Percentiles rank a stretch among this genome's conserved stretches.
These are phyloP conservation scores for Clusia tigrina DNA, from an alignment of 2,888 invertebrate genomes.

Conservation along the genomic window DNA sequence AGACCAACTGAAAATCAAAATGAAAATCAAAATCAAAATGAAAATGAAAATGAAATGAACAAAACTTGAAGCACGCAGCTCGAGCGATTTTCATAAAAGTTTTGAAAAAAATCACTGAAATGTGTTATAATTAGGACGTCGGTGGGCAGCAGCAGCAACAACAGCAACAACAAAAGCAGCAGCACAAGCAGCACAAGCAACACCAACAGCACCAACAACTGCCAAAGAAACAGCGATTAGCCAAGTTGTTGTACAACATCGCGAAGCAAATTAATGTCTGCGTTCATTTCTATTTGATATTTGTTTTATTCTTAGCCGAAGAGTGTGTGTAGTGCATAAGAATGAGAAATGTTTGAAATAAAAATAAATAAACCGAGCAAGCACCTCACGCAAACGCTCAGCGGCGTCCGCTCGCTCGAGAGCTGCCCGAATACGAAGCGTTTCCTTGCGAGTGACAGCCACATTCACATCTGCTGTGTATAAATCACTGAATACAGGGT, in stretches of 20 bases:
- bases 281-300: not conserved
- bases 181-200: too few species aligned
- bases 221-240: conserved; percentile 47
- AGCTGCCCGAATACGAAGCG: conserved; percentile 14
- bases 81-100: conserved; percentile 12
- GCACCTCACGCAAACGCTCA: not conserved
- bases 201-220: too few species aligned
- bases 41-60: too few species aligned
- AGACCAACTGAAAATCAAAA: conserved; percentile 28
- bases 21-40: conserved; percentile 27
- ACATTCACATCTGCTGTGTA: conserved; percentile 46
- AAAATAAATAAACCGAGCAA: conserved; percentile 1
- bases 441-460: conserved; percentile 39
- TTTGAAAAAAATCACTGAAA: conserved; percentile 14
- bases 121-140: conserved; percentile 23
- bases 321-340: conserved; percentile 42
- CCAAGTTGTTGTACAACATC: conserved; percentile 44
- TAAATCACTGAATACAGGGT: conserved; percentile 52
- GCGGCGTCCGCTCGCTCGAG: not conserved
- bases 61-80: too few species aligned
- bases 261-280: conserved; percentile 27
- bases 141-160: conserved; percentile 33
- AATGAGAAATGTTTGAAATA: conserved; percentile 38
- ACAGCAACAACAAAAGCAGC: too few species aligned
- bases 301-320: not conserved